Conservation (phyloP, 2,888 invertebrate genomes). For the Ormyrus thymus region DNA sequence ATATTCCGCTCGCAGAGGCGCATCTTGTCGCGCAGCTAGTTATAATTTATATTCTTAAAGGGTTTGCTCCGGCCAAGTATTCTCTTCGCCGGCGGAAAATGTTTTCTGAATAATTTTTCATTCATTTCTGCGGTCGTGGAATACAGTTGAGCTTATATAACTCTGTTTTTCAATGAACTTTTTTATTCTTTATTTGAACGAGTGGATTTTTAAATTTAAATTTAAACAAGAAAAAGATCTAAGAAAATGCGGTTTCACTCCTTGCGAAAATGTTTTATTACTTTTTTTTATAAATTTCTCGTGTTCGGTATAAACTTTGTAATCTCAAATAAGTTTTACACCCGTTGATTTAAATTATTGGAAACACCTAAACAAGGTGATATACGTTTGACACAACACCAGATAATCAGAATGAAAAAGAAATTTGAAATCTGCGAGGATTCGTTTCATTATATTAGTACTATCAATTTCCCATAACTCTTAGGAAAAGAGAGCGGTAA, state of each 20-base stretch:
- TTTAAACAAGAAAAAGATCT: neutral
- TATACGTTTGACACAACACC: no score
- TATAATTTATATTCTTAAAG: neutral
- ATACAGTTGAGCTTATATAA: neutral
- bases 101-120: conserved; percentile 1
- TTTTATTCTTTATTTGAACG: neutral
- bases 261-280: no score
- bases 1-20: conserved; percentile 21
- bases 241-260: no score
- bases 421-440: no score
- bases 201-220: neutral
- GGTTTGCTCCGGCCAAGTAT: neutral
- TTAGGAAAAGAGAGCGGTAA: conserved; percentile 41
- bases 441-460: no score
- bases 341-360: no score
- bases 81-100: neutral
- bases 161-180: neutral
- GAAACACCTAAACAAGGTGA: no score
- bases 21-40: neutral
- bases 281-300: no score
- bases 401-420: no score
- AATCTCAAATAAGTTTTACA: no score
- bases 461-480: neutral
- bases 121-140: neutral
- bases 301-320: no score